phyloP scores from a whole-genome alignment of 2,888 invertebrate species.

The Nomada fabriciana region DNA sequence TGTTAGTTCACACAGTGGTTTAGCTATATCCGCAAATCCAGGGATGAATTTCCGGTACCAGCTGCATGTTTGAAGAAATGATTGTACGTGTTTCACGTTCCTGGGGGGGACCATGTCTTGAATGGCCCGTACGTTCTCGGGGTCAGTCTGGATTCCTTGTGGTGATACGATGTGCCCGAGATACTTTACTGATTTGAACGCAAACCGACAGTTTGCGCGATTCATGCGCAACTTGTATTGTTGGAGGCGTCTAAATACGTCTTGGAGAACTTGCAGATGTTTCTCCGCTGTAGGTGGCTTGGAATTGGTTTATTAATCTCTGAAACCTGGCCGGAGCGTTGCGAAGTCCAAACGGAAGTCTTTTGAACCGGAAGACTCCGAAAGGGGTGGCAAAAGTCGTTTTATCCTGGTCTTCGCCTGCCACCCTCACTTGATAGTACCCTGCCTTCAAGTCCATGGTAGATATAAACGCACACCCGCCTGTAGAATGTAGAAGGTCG shows the following conservation, averaged over 20 bases:
- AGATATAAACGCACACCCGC: too few species aligned
- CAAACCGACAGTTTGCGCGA: not conserved
- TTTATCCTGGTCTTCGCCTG: not conserved
- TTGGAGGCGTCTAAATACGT: not conserved
- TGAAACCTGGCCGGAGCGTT: not conserved
- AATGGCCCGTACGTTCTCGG: not conserved
- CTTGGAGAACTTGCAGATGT: not conserved
- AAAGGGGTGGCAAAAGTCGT: not conserved
- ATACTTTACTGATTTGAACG: not conserved
- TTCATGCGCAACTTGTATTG: not conserved
- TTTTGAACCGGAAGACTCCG: not conserved
- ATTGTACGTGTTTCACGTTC: not conserved
- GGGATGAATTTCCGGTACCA: not conserved
- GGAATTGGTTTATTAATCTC: not conserved
- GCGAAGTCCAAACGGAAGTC: not conserved
- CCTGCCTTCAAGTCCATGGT: not conserved
- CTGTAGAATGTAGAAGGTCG: not conserved
- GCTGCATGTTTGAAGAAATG: not conserved
- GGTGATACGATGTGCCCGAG: not conserved
- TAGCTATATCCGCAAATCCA: not conserved
- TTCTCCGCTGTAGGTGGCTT: not conserved
- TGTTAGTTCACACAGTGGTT: not conserved
- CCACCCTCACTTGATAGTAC: not conserved
- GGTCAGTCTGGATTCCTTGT: too few species aligned
- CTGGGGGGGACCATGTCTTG: not conserved